Conservation (phyloP, 1,140 invertebrate species). For the Rhysida immarginata region DNA sequence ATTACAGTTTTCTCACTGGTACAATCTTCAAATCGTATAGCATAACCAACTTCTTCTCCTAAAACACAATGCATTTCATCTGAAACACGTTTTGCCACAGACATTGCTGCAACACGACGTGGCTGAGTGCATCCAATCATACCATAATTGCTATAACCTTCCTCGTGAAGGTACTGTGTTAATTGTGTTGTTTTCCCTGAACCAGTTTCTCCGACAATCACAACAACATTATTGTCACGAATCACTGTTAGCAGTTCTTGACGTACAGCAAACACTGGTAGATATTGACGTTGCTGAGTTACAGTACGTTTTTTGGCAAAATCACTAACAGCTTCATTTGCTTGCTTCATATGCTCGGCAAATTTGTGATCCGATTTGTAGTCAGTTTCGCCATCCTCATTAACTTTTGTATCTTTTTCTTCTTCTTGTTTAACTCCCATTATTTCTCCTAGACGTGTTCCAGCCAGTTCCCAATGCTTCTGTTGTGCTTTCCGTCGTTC, state of each 20-base stretch:
- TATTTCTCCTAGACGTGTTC: slow-evolving; percentile 91
- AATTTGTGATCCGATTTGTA: slow-evolving; percentile 86
- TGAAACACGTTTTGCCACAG: slow-evolving; percentile 94
- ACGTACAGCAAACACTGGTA: slow-evolving; percentile 91
- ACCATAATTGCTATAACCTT: slow-evolving; percentile 82
- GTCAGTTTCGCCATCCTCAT: slow-evolving; percentile 48
- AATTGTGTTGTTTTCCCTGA: slow-evolving; percentile 98
- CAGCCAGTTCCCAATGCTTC: slow-evolving; percentile 97
- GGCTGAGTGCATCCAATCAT: slow-evolving; percentile 93
- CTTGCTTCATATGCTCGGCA: slow-evolving; percentile 76
- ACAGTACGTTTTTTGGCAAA: slow-evolving; percentile 80
- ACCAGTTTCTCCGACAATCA: slow-evolving; percentile 97
- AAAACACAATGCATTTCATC: slow-evolving; percentile 90
- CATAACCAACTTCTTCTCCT: slow-evolving; percentile 89
- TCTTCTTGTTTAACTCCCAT: slow-evolving; percentile 83
- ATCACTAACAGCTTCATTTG: slow-evolving; percentile 58
- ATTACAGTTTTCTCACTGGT: slow-evolving; percentile 90
- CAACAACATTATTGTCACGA: slow-evolving; percentile 84
- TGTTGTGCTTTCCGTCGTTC: slow-evolving; percentile 90
- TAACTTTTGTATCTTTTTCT: slow-evolving; percentile 41
- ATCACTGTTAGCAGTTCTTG: slow-evolving; percentile 88
- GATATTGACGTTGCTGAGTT: slow-evolving; percentile 69
- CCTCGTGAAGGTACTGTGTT: slow-evolving; percentile 95
- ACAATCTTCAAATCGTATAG: slow-evolving; percentile 99
- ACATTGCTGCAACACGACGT: slow-evolving; percentile 93